Evolutionary conservation across 2,797 vertebrate species (phyloP).

Genomic region (Glyptemys insculpta): DNA sequence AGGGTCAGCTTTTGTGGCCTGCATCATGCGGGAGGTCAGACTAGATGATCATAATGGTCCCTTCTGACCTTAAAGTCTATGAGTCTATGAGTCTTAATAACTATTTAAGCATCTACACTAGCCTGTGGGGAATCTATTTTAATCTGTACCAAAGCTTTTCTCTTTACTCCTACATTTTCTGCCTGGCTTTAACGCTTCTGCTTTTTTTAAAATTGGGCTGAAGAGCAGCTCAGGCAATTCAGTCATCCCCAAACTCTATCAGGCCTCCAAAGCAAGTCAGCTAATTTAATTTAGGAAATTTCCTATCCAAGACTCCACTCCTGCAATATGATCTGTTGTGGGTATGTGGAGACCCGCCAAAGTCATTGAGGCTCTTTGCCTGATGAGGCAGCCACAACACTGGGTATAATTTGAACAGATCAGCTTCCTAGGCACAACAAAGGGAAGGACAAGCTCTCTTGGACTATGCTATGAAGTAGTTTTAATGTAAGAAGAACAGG

Average conservation of each 20-base stretch:
- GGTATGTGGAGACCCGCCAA: neutral
- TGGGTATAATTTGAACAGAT: neutral
- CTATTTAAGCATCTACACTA: neutral
- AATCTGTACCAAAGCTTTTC: neutral
- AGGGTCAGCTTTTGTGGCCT: no score
- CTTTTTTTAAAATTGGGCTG: neutral
- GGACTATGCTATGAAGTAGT: neutral
- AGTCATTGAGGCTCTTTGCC: neutral
- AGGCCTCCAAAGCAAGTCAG: neutral
- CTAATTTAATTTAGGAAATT: neutral
- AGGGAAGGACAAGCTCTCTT: neutral
- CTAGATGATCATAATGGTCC: no score
- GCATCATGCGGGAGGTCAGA: no score
- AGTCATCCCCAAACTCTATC: neutral
- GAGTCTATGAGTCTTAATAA: slow-evolving; percentile 2
- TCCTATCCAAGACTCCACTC: neutral
- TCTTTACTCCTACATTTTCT: neutral
- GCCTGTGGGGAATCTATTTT: neutral
- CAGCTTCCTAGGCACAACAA: neutral
- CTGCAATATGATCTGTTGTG: neutral
- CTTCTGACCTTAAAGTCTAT: no score
- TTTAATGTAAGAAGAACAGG: neutral
- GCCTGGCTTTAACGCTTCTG: neutral
- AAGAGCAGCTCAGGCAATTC: neutral
- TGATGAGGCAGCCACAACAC: neutral